A percentile compares a stretch with the other conserved stretches of the same genome.
Evolutionary conservation across 2,888 invertebrate genomes (phyloP).

Genomic region (Hecatera dysodea): DNA sequence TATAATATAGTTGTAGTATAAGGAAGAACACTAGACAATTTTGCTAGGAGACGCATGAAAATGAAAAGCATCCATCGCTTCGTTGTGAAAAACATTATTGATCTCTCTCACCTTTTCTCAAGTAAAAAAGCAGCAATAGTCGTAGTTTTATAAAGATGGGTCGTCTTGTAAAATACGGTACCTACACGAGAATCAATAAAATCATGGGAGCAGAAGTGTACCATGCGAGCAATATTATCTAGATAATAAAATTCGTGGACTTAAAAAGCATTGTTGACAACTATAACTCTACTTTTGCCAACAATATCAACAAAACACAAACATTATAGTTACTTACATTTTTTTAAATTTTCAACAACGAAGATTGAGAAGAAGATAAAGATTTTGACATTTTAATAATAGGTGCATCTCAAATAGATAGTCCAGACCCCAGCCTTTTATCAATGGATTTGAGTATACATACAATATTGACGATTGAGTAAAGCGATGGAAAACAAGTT

Average conservation of each 20-base stretch:
- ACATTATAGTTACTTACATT: background rate
- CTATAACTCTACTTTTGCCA: background rate
- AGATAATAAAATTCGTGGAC: background rate
- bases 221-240: slow-evolving; percentile 7
- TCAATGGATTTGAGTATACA: background rate
- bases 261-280: slow-evolving; percentile 7
- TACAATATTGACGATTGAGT: slow-evolving; percentile 4
- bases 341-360: background rate
- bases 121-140: background rate
- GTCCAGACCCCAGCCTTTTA: slow-evolving; percentile 10
- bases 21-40: background rate
- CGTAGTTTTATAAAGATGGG: background rate
- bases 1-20: slow-evolving; percentile 1
- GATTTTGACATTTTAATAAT: background rate
- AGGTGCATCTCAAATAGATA: background rate
- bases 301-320: background rate
- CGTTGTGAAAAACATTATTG: background rate
- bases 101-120: background rate
- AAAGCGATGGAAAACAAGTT: slow-evolving; percentile 19
- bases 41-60: background rate
- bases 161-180: background rate
- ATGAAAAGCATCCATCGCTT: background rate
- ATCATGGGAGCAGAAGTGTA: background rate
- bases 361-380: too few relatives aligned
- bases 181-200: background rate